Percentiles rank a stretch among this genome's conserved stretches.
phyloP scores from a whole-genome alignment of 2,888 invertebrate species.

The Drosophila vallismaia region DNA sequence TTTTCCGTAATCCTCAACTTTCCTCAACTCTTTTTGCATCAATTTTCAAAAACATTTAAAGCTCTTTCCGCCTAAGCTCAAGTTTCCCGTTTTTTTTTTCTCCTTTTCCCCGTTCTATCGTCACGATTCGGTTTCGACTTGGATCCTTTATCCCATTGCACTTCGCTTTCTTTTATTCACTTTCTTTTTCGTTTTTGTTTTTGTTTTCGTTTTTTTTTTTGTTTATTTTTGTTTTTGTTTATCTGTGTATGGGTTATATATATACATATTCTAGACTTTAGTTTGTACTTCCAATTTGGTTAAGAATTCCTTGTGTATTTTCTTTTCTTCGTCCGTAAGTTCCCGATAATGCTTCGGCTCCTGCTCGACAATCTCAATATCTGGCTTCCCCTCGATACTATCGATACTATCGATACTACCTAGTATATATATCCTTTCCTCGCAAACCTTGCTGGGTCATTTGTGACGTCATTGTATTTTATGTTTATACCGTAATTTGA shows the following conservation, averaged over 20 bases:
- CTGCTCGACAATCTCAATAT: slow-evolving; percentile 22
- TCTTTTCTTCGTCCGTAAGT: slow-evolving; percentile 46
- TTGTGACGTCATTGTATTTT: slow-evolving; percentile 69
- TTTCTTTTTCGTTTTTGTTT: slow-evolving; percentile 6
- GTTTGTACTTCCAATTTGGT: slow-evolving; percentile 80
- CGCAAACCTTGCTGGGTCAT: slow-evolving; percentile 43
- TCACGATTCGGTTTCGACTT: slow-evolving; percentile 10
- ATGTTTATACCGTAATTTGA: slow-evolving; percentile 76
- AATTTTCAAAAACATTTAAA: slow-evolving; percentile 43
- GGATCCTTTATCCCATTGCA: slow-evolving; percentile 33
- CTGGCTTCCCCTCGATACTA: slow-evolving; percentile 11
- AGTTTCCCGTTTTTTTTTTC: slow-evolving; percentile 26
- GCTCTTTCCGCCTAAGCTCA: slow-evolving; percentile 68
- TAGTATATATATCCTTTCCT: slow-evolving; percentile 32
- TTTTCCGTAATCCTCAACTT: slow-evolving; percentile 21
- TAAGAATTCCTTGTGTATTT: slow-evolving; percentile 80
- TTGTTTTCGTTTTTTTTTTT: slow-evolving; percentile 18
- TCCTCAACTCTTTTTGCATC: slow-evolving; percentile 3
- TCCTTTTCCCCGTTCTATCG: slow-evolving; percentile 6
- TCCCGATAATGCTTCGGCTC: slow-evolving; percentile 3
- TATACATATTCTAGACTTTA: slow-evolving; percentile 79
- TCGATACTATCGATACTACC: not conserved
- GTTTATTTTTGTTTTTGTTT: slow-evolving; percentile 23
- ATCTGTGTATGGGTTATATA: slow-evolving; percentile 46
- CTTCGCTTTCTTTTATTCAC: slow-evolving; percentile 29